Percentiles rank a stretch among this genome's conserved stretches.
Conservation (phyloP, 1,140 invertebrate genomes). For the Acromyrmex heyeri region DNA sequence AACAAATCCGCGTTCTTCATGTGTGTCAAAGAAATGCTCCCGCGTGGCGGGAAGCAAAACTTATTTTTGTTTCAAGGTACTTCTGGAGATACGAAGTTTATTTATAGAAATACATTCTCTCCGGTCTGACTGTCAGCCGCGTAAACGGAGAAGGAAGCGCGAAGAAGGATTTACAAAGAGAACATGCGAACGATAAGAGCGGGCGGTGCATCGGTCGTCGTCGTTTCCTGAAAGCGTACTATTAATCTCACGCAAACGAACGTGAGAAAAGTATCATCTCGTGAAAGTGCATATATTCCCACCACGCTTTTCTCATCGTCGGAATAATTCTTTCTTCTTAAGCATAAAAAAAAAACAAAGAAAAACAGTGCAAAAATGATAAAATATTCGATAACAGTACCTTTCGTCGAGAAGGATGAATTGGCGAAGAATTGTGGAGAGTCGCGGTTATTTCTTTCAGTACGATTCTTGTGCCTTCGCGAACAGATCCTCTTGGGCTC, state of each 20-base stretch:
- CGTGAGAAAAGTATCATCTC: background rate
- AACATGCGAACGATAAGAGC: constrained; percentile 8
- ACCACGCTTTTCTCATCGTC: background rate
- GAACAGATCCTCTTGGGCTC: constrained; percentile 72
- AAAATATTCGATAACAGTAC: constrained; percentile 64
- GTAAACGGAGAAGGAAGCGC: constrained; percentile 34
- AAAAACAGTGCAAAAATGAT: background rate
- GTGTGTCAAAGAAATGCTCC: constrained; percentile 54
- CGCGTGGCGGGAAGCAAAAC: constrained; percentile 63
- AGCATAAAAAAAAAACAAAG: background rate
- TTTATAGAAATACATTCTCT: constrained; percentile 78
- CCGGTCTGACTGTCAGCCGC: constrained; percentile 75
- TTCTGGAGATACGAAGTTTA: constrained; percentile 77
- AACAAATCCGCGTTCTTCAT: constrained; percentile 26
- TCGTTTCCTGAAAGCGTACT: background rate
- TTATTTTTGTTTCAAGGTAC: constrained; percentile 80
- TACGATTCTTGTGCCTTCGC: constrained; percentile 79
- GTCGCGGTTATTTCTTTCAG: constrained; percentile 81
- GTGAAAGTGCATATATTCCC: background rate
- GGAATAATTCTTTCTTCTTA: background rate
- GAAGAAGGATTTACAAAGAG: constrained; percentile 42
- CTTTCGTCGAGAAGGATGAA: constrained; percentile 67
- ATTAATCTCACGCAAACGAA: constrained; percentile 22
- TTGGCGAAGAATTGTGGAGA: constrained; percentile 79
- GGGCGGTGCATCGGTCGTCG: background rate